Evolutionary conservation across 2,797 vertebrate genomes (phyloP).

Genomic region (Heterohyrax brucei): DNA sequence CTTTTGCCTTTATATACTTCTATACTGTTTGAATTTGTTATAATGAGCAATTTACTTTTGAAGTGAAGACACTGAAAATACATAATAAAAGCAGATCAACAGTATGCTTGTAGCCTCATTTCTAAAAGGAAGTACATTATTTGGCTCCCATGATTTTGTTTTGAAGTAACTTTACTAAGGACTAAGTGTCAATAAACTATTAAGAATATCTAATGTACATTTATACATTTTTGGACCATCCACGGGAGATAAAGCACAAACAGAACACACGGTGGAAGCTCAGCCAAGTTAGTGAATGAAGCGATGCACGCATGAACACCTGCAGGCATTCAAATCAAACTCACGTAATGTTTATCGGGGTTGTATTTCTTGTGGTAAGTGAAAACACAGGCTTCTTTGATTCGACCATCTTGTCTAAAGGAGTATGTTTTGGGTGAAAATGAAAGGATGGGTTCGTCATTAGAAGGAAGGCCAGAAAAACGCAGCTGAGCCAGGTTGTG

Average conservation of each 20-base stretch:
- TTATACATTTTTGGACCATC: conserved; percentile 48
- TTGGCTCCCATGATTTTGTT: background rate
- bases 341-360: conserved; percentile 99
- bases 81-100: conserved; percentile 54
- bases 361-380: conserved; percentile 99
- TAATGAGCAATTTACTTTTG: conserved; percentile 54
- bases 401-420: conserved; percentile 96
- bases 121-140: conserved; percentile 50
- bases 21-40: conserved; percentile 46
- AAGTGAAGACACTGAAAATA: conserved; percentile 31
- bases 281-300: conserved; percentile 62
- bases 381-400: conserved; percentile 96
- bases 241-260: conserved; percentile 19
- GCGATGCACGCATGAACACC: background rate
- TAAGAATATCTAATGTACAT: conserved; percentile 42
- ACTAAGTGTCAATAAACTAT: conserved; percentile 47
- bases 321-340: conserved; percentile 82
- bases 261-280: background rate
- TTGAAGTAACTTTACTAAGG: conserved; percentile 65
- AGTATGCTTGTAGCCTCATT: background rate
- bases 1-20: conserved; percentile 27
- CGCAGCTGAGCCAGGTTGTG: conserved; percentile 98
- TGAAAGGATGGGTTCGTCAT: conserved; percentile 97
- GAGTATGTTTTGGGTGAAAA: conserved; percentile 98
- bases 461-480: conserved; percentile 97